phyloP scores from a whole-genome alignment of 1,140 invertebrate species.

The Oryzaephilus surinamensis region DNA sequence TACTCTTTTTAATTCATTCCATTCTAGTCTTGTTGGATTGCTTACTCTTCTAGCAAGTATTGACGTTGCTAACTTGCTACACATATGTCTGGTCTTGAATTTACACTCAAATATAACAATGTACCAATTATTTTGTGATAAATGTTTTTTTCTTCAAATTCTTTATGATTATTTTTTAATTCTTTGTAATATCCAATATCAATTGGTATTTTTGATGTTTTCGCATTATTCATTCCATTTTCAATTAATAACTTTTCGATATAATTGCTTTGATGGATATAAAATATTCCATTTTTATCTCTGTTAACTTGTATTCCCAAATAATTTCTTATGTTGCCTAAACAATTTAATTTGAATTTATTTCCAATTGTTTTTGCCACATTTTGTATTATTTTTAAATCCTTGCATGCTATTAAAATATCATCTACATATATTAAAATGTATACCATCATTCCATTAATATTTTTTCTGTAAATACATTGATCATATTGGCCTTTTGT shows the following conservation, averaged over 20 bases:
- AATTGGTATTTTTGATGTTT: background rate
- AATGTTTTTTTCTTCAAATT: too few species aligned
- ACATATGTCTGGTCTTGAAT: slow-evolving; percentile 35
- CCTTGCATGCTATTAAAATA: slow-evolving; percentile 13
- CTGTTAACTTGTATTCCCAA: slow-evolving; percentile 11
- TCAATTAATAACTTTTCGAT: slow-evolving; percentile 7
- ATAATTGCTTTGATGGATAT: slow-evolving; percentile 12
- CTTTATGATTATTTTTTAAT: background rate
- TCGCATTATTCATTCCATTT: slow-evolving; percentile 9
- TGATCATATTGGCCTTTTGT: slow-evolving; percentile 17
- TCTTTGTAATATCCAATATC: too few species aligned
- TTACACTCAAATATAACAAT: slow-evolving; percentile 33
- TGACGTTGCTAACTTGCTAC: slow-evolving; percentile 34
- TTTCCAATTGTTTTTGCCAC: slow-evolving; percentile 1
- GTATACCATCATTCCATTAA: slow-evolving; percentile 2
- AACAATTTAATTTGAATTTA: slow-evolving; percentile 11
- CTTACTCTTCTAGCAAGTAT: slow-evolving; percentile 21
- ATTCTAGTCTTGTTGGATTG: slow-evolving; percentile 22
- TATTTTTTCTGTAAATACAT: slow-evolving; percentile 20
- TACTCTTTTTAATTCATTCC: slow-evolving; percentile 31
- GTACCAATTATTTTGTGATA: slow-evolving; percentile 33
- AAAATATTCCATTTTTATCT: slow-evolving; percentile 1
- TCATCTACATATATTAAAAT: slow-evolving; percentile 27
- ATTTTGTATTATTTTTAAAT: slow-evolving; percentile 7
- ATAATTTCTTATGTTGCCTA: slow-evolving; percentile 5